These are phyloP conservation scores for Eupithecia vulgata DNA, from an alignment of 2,888 invertebrate genomes.

Conservation along the genomic window DNA sequence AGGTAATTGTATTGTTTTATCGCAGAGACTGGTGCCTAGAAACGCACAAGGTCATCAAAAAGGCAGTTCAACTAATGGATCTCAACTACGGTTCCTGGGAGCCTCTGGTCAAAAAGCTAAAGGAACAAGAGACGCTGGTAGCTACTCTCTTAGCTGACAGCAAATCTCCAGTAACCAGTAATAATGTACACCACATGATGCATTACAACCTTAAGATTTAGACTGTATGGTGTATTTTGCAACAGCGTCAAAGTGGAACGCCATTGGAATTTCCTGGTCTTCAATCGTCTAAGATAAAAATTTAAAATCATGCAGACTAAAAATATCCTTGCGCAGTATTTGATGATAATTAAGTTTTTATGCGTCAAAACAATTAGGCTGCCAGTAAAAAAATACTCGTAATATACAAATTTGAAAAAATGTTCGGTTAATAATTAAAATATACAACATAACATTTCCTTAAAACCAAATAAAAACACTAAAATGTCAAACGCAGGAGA, in stretches of 20 bases:
- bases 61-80: slow-evolving; percentile 78
- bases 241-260: background rate
- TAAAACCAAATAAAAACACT: no score
- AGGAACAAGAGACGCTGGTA: slow-evolving; percentile 68
- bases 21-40: slow-evolving; percentile 78
- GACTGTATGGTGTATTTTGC: background rate
- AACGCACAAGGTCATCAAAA: slow-evolving; percentile 76
- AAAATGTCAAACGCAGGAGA: background rate
- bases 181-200: slow-evolving; percentile 63
- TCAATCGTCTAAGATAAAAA: background rate
- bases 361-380: no score
- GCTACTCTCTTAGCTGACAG: slow-evolving; percentile 63
- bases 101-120: slow-evolving; percentile 68
- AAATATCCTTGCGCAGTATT: background rate
- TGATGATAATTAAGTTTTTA: background rate
- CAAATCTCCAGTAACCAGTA: slow-evolving; percentile 51
- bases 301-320: background rate
- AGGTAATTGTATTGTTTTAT: slow-evolving; percentile 55
- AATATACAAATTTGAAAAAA: no score
- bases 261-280: background rate
- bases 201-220: slow-evolving; percentile 71
- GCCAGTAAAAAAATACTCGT: no score
- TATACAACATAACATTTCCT: no score
- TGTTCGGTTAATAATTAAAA: no score
- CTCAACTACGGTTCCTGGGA: slow-evolving; percentile 83